Conservation (phyloP, 2,888 invertebrate genomes). For the Polydrusus cervinus region DNA sequence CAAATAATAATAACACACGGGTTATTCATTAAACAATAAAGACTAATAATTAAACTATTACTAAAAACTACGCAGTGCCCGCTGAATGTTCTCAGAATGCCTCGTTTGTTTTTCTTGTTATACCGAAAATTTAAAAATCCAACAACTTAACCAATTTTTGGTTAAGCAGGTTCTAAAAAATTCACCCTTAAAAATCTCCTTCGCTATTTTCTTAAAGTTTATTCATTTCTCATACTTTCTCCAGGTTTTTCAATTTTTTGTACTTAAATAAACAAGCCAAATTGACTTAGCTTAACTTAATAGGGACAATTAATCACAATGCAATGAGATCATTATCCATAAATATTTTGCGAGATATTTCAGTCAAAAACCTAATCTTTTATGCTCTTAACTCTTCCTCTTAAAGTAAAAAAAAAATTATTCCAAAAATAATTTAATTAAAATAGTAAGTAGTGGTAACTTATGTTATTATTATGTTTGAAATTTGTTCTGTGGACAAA, state of each 20-base stretch:
- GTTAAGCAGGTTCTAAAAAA: too few species aligned
- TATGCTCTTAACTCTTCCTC: too few species aligned
- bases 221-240: background rate
- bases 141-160: too few species aligned
- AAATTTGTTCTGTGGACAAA: too few species aligned
- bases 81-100: slow-evolving; percentile 48
- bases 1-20: slow-evolving; percentile 51
- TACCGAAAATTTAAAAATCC: background rate
- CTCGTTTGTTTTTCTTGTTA: background rate
- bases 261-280: background rate
- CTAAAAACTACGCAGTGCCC: slow-evolving; percentile 40
- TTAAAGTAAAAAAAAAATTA: too few species aligned
- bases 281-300: slow-evolving; percentile 8
- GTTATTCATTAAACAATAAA: slow-evolving; percentile 42
- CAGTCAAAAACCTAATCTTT: too few species aligned
- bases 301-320: slow-evolving; percentile 10
- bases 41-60: slow-evolving; percentile 40
- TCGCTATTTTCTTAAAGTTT: too few species aligned
- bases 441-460: too few species aligned
- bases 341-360: background rate
- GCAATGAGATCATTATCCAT: slow-evolving; percentile 7
- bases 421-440: too few species aligned
- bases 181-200: too few species aligned
- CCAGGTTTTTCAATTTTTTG: background rate
- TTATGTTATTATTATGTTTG: too few species aligned